Conservation (phyloP, 2,888 invertebrate species). For the Lumbricus terrestris region DNA sequence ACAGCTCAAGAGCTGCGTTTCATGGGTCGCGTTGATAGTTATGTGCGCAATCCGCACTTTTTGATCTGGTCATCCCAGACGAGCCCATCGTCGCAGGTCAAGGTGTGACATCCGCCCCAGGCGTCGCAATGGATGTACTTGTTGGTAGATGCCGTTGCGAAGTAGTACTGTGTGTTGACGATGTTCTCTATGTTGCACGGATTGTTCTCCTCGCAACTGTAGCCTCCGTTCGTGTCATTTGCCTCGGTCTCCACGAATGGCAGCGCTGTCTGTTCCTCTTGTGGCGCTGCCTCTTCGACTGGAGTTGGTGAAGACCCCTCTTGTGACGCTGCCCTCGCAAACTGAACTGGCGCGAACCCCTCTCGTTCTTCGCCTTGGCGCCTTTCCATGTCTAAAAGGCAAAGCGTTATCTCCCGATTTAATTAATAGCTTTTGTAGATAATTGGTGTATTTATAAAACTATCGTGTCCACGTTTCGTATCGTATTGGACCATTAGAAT, state of each 20-base stretch:
- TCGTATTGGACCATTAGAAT: too few relatives aligned
- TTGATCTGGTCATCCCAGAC: not conserved
- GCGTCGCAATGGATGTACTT: conserved; percentile 8
- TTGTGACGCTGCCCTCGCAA: too few relatives aligned
- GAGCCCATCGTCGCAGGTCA: not conserved
- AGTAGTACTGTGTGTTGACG: not conserved
- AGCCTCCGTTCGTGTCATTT: not conserved
- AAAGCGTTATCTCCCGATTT: too few relatives aligned
- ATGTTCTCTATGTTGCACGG: not conserved
- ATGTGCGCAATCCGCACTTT: not conserved
- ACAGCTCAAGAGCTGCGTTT: not conserved
- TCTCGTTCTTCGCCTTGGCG: too few relatives aligned
- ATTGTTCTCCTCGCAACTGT: not conserved
- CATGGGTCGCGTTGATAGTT: not conserved
- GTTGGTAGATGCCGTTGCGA: not conserved
- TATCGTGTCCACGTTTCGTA: too few relatives aligned
- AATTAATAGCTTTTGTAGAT: too few relatives aligned
- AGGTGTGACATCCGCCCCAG: not conserved
- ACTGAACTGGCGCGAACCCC: too few relatives aligned
- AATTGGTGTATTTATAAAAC: too few relatives aligned
- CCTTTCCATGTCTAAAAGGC: too few relatives aligned
- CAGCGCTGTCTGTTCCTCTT: not conserved
- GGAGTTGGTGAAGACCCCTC: too few relatives aligned
- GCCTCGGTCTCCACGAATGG: too few relatives aligned
- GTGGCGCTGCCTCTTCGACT: not conserved